phyloP scores from a whole-genome alignment of 2,113 vertebrate species.

The Vidua chalybeata region DNA sequence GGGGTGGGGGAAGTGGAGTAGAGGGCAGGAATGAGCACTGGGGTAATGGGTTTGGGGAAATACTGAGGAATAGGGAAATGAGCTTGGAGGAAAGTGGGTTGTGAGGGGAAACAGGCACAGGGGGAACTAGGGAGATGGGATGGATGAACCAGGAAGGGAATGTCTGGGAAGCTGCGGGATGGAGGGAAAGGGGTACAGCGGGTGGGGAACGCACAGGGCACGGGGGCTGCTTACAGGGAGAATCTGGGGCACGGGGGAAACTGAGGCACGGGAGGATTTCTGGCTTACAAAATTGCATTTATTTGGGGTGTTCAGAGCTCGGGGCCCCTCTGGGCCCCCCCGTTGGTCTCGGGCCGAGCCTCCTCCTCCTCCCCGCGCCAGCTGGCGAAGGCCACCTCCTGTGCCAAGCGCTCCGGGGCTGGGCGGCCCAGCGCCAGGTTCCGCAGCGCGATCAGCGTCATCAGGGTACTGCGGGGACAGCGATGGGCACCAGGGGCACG shows the following conservation, averaged over 20 bases:
- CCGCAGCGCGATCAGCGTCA: slow-evolving; percentile 89
- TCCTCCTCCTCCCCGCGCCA: slow-evolving; percentile 68
- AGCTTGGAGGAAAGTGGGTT: too few species aligned
- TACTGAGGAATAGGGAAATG: background rate
- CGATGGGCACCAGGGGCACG: background rate
- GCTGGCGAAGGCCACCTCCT: slow-evolving; percentile 86
- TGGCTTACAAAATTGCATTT: background rate
- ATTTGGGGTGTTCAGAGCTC: background rate
- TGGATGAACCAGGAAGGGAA: too few species aligned
- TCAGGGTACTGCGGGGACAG: slow-evolving; percentile 58
- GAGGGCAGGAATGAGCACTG: background rate
- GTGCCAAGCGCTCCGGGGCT: slow-evolving; percentile 83
- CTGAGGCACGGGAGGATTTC: background rate
- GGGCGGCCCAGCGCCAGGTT: slow-evolving; percentile 88
- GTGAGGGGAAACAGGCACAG: too few species aligned
- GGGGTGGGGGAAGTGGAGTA: background rate
- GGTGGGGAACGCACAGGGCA: background rate
- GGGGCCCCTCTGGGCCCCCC: background rate
- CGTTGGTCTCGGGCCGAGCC: accelerated
- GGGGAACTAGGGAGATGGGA: background rate
- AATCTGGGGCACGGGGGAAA: background rate
- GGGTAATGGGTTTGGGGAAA: background rate
- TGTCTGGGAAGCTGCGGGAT: background rate
- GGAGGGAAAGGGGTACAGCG: background rate
- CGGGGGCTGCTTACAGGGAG: too few species aligned